Evolutionary conservation across 2,113 vertebrate species (phyloP).

Genomic region (Romanogobio albipinnatus): DNA sequence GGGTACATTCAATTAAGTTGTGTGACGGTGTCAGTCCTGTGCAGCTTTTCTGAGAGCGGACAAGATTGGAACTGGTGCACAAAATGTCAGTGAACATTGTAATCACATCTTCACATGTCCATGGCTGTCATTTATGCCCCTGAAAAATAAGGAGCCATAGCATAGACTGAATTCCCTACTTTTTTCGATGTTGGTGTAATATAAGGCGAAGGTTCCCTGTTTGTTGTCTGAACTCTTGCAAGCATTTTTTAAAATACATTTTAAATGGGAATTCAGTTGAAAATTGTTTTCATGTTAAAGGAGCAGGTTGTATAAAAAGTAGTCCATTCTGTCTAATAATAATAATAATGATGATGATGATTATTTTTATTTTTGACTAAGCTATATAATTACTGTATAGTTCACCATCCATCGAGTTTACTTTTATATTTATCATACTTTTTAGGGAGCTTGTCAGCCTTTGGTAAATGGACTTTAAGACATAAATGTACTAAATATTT

Average conservation of each 20-base stretch:
- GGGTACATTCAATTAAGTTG: constrained; percentile 27
- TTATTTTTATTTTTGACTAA: no score
- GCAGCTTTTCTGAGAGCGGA: background rate
- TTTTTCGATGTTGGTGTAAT: background rate
- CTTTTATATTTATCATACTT: background rate
- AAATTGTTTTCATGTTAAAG: background rate
- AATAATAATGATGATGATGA: background rate
- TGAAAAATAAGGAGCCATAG: background rate
- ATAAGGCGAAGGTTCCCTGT: background rate
- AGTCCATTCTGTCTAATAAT: background rate
- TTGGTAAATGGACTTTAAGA: background rate
- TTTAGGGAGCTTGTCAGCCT: background rate
- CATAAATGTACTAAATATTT: background rate
- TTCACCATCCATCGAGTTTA: background rate
- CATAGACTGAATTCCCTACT: background rate
- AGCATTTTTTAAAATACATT: background rate
- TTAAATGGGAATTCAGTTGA: background rate
- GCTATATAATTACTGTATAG: background rate
- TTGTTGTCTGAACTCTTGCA: background rate
- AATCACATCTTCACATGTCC: constrained; percentile 45
- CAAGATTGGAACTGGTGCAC: constrained; percentile 14
- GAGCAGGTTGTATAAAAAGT: background rate
- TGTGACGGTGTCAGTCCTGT: background rate
- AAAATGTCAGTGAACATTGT: constrained; percentile 54
- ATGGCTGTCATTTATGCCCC: constrained; percentile 30